Conservation (phyloP, 2,113 vertebrate species). For the Peromyscus maniculatus region DNA sequence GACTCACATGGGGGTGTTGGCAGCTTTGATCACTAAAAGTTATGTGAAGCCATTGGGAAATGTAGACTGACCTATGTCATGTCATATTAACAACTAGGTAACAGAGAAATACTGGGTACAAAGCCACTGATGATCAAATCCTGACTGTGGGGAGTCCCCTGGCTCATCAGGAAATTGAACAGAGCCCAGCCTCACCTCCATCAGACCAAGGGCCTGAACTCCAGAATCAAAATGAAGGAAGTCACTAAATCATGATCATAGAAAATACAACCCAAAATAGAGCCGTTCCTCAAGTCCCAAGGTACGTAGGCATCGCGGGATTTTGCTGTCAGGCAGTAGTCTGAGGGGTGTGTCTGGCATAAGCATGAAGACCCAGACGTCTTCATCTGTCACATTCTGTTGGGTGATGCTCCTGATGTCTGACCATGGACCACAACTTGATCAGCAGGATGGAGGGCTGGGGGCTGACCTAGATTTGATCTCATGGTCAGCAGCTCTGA, state of each 20-base stretch:
- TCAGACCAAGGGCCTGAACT: rapidly evolving
- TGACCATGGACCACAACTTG: not conserved
- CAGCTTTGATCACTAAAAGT: not conserved
- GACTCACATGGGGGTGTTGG: rapidly evolving
- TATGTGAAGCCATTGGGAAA: not conserved
- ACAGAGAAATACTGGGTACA: not conserved
- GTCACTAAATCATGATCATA: not conserved
- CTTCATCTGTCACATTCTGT: not conserved
- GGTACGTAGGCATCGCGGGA: rapidly evolving
- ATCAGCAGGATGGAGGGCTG: rapidly evolving
- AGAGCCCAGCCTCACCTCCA: not conserved
- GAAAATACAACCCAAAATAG: rapidly evolving
- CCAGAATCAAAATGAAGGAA: not conserved
- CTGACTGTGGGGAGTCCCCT: too few relatives aligned
- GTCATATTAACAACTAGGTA: not conserved
- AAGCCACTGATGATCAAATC: not conserved
- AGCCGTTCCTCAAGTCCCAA: not conserved
- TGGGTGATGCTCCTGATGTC: not conserved
- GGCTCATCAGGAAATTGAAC: rapidly evolving
- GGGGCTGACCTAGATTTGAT: too few relatives aligned
- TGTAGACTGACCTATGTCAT: not conserved
- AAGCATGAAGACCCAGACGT: not conserved
- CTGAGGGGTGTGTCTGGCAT: rapidly evolving
- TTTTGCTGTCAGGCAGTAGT: too few relatives aligned
- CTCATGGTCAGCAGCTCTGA: not conserved